phyloP scores from a whole-genome alignment of 2,113 vertebrate genomes.

The Salvelinus fontinalis region DNA sequence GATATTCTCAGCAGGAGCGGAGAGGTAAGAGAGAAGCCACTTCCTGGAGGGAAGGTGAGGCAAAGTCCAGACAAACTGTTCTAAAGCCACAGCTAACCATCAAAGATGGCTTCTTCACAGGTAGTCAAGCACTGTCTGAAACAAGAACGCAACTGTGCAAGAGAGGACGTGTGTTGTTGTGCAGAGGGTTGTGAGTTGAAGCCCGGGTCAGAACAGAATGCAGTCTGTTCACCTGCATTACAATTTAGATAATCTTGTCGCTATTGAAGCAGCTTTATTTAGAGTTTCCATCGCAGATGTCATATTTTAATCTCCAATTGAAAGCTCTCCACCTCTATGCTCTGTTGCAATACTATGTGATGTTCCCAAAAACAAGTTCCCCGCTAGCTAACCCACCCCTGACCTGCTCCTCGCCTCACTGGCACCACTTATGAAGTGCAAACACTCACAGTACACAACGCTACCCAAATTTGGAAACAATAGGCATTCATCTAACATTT shows the following conservation, averaged over 20 bases:
- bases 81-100: background rate
- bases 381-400: background rate
- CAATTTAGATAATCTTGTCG: no score
- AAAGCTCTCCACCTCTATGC: no score
- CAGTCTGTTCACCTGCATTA: no score
- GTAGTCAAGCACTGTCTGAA: no score
- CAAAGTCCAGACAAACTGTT: conserved; percentile 2
- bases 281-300: no score
- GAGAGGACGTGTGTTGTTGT: no score
- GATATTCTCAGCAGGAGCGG: background rate
- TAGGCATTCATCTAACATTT: background rate
- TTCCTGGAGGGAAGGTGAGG: background rate
- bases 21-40: background rate
- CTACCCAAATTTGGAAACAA: conserved; percentile 2
- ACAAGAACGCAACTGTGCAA: no score
- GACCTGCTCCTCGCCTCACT: background rate
- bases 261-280: background rate
- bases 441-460: background rate
- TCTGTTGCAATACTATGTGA: background rate
- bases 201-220: no score
- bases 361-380: background rate
- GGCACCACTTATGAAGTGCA: background rate
- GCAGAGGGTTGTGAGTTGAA: no score
- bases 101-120: background rate
- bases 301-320: background rate